phyloP scores from a whole-genome alignment of 53 echinoderm and acorn worm genomes.

The Echinarachnius parma region DNA sequence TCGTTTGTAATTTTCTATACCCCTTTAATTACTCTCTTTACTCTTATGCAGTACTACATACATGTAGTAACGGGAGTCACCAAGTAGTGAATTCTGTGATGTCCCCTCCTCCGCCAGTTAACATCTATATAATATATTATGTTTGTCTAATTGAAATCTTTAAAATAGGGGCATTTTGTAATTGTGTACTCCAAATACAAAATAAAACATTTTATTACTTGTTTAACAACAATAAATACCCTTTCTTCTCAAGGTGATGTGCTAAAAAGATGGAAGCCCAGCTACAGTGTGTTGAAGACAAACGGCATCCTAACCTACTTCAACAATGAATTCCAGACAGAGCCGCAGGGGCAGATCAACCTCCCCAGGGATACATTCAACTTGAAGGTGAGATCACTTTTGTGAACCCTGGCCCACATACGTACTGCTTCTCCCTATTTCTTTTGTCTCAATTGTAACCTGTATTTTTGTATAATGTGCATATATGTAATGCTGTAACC shows the following conservation, averaged over 20 bases:
- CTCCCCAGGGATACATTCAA: constrained; percentile 52
- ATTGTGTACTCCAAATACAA: too few species aligned
- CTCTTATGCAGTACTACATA: too few species aligned
- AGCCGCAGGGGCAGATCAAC: constrained; percentile 57
- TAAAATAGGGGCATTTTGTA: too few species aligned
- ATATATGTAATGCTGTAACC: too few species aligned
- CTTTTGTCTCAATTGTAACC: too few species aligned
- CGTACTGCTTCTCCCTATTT: too few species aligned
- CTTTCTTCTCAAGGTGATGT: constrained; percentile 52
- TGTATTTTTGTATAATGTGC: too few species aligned
- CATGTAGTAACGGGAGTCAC: too few species aligned
- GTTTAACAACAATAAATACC: neutral
- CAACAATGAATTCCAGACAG: constrained; percentile 45
- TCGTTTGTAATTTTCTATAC: too few species aligned
- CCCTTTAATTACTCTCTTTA: too few species aligned
- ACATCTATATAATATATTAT: neutral
- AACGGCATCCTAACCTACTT: constrained; percentile 54
- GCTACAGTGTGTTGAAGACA: constrained; percentile 58
- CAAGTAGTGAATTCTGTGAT: neutral
- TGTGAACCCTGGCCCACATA: neutral
- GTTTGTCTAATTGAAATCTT: too few species aligned
- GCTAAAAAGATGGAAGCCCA: constrained; percentile 63
- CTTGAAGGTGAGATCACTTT: constrained; percentile 43
- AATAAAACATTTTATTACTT: too few species aligned
- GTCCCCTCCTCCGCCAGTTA: neutral